These are phyloP conservation scores for Boloria euphrosyne DNA, from an alignment of 2,888 invertebrate species.

Conservation along the genomic window DNA sequence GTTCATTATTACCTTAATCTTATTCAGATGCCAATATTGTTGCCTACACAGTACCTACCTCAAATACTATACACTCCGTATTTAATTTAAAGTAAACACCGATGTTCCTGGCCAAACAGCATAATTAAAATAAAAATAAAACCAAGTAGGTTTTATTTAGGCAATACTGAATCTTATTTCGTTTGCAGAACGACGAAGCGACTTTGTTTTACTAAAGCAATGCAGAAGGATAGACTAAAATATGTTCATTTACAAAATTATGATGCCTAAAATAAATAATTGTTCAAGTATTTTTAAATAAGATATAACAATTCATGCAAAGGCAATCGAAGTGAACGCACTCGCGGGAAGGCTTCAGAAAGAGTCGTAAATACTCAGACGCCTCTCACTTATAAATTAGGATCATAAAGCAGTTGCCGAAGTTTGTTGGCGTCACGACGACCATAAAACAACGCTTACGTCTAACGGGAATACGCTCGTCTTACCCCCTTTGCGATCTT, in stretches of 20 bases:
- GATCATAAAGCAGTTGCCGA: constrained; percentile 81
- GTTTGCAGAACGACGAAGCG: too few relatives aligned
- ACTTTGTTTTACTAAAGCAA: too few relatives aligned
- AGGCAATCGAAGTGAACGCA: constrained; percentile 58
- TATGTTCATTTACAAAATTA: neutral
- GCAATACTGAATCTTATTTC: too few relatives aligned
- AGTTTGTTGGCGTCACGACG: constrained; percentile 79
- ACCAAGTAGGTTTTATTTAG: too few relatives aligned
- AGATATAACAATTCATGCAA: constrained; percentile 24
- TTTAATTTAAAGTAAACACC: too few relatives aligned
- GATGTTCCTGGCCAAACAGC: too few relatives aligned
- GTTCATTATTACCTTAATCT: too few relatives aligned
- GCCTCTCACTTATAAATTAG: constrained; percentile 82
- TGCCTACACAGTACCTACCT: too few relatives aligned
- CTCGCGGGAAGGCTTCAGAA: constrained; percentile 70
- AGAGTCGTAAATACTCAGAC: constrained; percentile 73
- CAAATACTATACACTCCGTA: too few relatives aligned
- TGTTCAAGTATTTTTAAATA: constrained; percentile 14
- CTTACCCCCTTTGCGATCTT: constrained; percentile 61
- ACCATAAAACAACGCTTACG: constrained; percentile 78
- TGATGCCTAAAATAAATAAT: neutral
- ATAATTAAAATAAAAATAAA: too few relatives aligned
- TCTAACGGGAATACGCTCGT: constrained; percentile 61
- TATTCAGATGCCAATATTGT: too few relatives aligned
- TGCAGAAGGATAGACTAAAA: too few relatives aligned